A percentile compares a stretch with the other conserved stretches of the same genome.
Evolutionary conservation across 2,113 vertebrate genomes (phyloP).

Genomic region (Lucifuga dentata): DNA sequence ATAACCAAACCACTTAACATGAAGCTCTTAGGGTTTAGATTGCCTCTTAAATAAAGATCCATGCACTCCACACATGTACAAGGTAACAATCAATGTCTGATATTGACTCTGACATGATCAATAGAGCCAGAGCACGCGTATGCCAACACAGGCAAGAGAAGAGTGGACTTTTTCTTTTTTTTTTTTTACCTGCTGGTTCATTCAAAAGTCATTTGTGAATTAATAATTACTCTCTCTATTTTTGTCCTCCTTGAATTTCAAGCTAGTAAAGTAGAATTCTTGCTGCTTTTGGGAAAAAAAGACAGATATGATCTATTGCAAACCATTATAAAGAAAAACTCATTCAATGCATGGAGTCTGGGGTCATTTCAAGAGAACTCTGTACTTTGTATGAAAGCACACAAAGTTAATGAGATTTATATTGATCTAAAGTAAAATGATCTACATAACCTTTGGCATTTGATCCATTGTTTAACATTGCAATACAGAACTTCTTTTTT

Average conservation of each 20-base stretch:
- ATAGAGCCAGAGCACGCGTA: slow-evolving; percentile 10
- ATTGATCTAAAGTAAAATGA: neutral
- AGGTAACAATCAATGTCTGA: slow-evolving; percentile 48
- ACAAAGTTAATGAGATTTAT: slow-evolving; percentile 14
- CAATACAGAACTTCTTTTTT: neutral
- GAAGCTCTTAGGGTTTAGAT: slow-evolving; percentile 31
- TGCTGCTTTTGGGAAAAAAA: neutral
- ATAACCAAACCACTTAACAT: slow-evolving; percentile 12
- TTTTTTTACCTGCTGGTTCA: slow-evolving; percentile 8
- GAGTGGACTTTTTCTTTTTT: slow-evolving; percentile 51
- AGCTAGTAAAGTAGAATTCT: slow-evolving; percentile 9
- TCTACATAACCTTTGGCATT: too few species aligned
- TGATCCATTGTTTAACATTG: neutral
- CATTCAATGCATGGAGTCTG: slow-evolving; percentile 15
- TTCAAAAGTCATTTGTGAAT: slow-evolving; percentile 20
- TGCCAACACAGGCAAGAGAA: slow-evolving; percentile 28
- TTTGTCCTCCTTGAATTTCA: neutral
- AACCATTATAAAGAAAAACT: slow-evolving; percentile 19
- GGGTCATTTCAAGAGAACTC: neutral
- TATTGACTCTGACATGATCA: slow-evolving; percentile 46
- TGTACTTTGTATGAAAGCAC: neutral
- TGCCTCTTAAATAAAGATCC: slow-evolving; percentile 52
- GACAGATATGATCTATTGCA: slow-evolving; percentile 33
- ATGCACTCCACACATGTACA: slow-evolving; percentile 49
- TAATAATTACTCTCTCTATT: neutral